These are phyloP conservation scores for Sycophaga agraensis DNA, from an alignment of 1,140 invertebrate species.

Conservation along the genomic window DNA sequence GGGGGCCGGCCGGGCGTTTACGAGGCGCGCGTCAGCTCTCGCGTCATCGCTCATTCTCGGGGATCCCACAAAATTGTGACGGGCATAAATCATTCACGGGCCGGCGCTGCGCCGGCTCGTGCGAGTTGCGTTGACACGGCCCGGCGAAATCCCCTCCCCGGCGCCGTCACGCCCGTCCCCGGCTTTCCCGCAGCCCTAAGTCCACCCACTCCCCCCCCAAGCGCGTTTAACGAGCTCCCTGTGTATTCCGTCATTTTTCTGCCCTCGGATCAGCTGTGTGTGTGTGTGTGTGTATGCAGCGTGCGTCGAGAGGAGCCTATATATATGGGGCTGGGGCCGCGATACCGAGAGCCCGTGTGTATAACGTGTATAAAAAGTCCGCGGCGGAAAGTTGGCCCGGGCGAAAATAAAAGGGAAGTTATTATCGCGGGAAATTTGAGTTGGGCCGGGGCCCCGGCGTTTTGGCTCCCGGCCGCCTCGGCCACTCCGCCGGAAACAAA, in stretches of 20 bases:
- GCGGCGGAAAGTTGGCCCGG: not conserved
- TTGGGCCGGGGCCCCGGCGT: slow-evolving; percentile 19
- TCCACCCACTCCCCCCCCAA: too few species aligned
- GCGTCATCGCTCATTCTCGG: slow-evolving; percentile 15
- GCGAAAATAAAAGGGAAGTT: slow-evolving; percentile 37
- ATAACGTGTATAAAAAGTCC: too few species aligned
- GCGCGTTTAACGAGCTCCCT: too few species aligned
- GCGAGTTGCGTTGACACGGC: not conserved
- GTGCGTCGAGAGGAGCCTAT: too few species aligned
- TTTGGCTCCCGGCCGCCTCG: not conserved
- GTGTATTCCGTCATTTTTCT: too few species aligned
- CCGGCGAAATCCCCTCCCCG: too few species aligned
- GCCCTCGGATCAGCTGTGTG: too few species aligned
- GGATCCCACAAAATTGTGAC: not conserved
- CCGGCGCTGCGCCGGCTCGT: not conserved
- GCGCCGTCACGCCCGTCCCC: too few species aligned
- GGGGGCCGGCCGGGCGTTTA: not conserved
- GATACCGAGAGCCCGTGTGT: too few species aligned
- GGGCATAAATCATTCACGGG: slow-evolving; percentile 9
- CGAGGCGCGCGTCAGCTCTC: not conserved
- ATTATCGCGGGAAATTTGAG: slow-evolving; percentile 43
- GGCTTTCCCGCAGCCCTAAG: too few species aligned
- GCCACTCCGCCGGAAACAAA: slow-evolving; percentile 24
- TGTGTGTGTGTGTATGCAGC: too few species aligned
- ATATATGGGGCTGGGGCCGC: too few species aligned